Evolutionary conservation across 2,797 vertebrate genomes (phyloP), one percentile per base, ranked within the genome.

Genomic region (Enteromius thamalakanensis): DNA sequence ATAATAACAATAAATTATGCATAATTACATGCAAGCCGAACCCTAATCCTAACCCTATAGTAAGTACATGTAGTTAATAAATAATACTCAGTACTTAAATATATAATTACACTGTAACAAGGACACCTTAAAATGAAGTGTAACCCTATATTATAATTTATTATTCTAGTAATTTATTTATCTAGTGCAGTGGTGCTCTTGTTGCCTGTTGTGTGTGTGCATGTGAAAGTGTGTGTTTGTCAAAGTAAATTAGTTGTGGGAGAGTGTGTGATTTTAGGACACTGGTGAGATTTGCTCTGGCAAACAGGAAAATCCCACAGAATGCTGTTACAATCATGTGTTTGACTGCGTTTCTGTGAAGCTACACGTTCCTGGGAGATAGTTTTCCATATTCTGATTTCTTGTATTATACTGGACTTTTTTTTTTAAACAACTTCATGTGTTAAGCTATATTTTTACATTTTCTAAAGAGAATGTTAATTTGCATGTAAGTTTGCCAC

Each of bases 251-350:
- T 64, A 76, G 49, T 34, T 21, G 8, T 29, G 77, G 58, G 21
- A 53, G 60, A 60, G 64, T 76, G 40, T 81, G 34, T 79, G 69
- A 60, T 84, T 86, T 76, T 87, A n/a, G 62, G 78, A 86, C 55
- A 21, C 58, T 77, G 37, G 79, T 82, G 82, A 86, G 82, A 86
- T 76, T 26, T 69, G 64, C 51, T 79, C 29, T 58, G 79, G 79
- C 21, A 21, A 83, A 82, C 76, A 87, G 62, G 60, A 65, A 23
- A 88, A 75, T 40, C 81, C 81, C 60, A 86, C 75, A 87, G 72
- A 49, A 76, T 68, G 47, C 65, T 87, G 77, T 45, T 70, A 72
- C n/a, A 64, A 23, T 40, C 62, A 26, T 19, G 5, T 40, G 47
- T 72, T 51, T 53, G 47, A 49, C 68, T 62, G 70, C 40, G 51